phyloP scores from a whole-genome alignment of 2,888 invertebrate genomes.

The Meiosimyza platycephala region DNA sequence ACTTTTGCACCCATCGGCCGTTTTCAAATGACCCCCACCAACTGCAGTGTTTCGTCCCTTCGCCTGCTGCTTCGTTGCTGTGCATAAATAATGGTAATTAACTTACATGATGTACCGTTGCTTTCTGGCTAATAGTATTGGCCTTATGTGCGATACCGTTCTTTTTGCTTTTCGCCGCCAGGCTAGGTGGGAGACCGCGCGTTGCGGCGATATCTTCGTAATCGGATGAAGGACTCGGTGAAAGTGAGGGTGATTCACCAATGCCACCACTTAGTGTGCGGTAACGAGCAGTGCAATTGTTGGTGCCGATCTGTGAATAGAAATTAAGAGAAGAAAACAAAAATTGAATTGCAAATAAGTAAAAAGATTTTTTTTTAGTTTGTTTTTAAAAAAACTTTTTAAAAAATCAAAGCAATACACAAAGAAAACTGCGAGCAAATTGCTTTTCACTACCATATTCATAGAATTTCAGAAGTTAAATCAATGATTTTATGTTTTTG shows the following conservation, averaged over 20 bases:
- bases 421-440: background rate
- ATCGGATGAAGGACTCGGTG: slow-evolving; percentile 77
- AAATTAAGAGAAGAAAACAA: slow-evolving; percentile 23
- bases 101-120: slow-evolving; percentile 76
- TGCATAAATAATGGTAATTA: slow-evolving; percentile 55
- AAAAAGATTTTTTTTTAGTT: background rate
- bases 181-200: slow-evolving; percentile 61
- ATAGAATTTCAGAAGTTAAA: too few relatives aligned
- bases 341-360: slow-evolving; percentile 9
- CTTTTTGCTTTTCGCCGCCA: slow-evolving; percentile 65
- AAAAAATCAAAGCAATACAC: slow-evolving; percentile 9
- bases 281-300: slow-evolving; percentile 68
- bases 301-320: slow-evolving; percentile 64
- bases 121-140: slow-evolving; percentile 71
- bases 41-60: too few relatives aligned
- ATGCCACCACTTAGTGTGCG: slow-evolving; percentile 71
- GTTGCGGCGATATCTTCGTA: slow-evolving; percentile 76
- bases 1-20: slow-evolving; percentile 16
- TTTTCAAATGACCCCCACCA: too few relatives aligned
- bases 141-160: slow-evolving; percentile 65
- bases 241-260: slow-evolving; percentile 69
- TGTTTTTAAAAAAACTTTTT: background rate
- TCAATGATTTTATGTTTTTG: background rate
- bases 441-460: too few relatives aligned
- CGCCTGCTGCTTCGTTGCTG: background rate